A percentile compares a stretch with the other conserved stretches of the same genome.
Conservation (phyloP, 2,888 invertebrate species). For the Xanthia icteritia region DNA sequence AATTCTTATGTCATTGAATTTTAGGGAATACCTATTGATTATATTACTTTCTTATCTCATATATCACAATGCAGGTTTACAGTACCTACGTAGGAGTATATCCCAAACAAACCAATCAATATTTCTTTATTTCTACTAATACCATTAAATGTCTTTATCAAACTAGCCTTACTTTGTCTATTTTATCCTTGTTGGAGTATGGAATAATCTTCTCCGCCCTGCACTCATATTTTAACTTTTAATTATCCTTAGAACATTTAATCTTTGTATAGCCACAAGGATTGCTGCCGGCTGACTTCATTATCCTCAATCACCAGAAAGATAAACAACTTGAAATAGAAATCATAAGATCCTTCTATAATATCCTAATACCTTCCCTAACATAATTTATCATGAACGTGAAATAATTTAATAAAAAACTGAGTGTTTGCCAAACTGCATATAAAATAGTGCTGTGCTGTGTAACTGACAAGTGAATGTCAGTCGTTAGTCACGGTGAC, state of each 20-base stretch:
- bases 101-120: not conserved
- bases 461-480: constrained; percentile 33
- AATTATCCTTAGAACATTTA: not conserved
- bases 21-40: constrained; percentile 1
- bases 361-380: not conserved
- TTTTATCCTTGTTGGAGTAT: not conserved
- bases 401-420: constrained; percentile 30
- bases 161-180: not conserved
- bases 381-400: not conserved
- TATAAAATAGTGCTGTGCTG: constrained; percentile 16
- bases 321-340: not conserved
- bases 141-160: not conserved
- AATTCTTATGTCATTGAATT: constrained; percentile 14
- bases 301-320: not conserved
- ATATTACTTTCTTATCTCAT: too few relatives aligned
- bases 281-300: not conserved
- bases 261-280: not conserved
- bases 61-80: not conserved
- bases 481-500: constrained; percentile 8
- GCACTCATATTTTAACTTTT: not conserved
- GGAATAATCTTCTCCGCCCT: not conserved
- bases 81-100: not conserved
- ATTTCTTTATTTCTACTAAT: not conserved
- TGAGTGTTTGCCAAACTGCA: constrained; percentile 43
- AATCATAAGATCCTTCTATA: not conserved